These are phyloP conservation scores for Spondyliosoma cantharus DNA, from an alignment of 2,797 vertebrate genomes.

Conservation along the genomic window DNA sequence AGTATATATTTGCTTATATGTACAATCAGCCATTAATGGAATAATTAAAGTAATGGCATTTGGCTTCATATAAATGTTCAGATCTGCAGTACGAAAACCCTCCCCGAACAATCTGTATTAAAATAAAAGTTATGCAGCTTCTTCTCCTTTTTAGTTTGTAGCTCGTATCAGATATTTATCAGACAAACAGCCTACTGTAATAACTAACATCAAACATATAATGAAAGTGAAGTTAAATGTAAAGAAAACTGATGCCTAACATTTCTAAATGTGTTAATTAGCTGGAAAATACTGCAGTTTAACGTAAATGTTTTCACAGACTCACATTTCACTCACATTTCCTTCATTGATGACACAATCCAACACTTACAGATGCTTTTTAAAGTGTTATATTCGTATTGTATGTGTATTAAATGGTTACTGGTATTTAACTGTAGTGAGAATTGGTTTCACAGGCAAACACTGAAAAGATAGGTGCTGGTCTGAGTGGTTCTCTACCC, in stretches of 20 bases:
- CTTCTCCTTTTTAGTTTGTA: not conserved
- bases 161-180: not conserved
- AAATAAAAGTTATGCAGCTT: not conserved
- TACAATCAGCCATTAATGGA: slow-evolving; percentile 64
- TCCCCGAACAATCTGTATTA: not conserved
- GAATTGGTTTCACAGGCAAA: slow-evolving; percentile 36
- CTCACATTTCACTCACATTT: slow-evolving; percentile 21
- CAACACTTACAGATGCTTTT: slow-evolving; percentile 21
- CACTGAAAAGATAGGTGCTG: not conserved
- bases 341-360: slow-evolving; percentile 15
- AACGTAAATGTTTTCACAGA: slow-evolving; percentile 33
- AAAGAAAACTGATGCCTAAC: not conserved
- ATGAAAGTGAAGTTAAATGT: not conserved
- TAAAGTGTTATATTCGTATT: slow-evolving; percentile 27
- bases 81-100: not conserved
- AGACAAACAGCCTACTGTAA: not conserved
- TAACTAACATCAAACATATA: not conserved
- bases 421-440: slow-evolving; percentile 28
- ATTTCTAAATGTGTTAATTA: not conserved
- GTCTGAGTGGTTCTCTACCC: slow-evolving; percentile 61
- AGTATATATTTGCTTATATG: slow-evolving; percentile 63
- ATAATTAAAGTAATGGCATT: slow-evolving; percentile 13
- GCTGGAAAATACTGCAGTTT: slow-evolving; percentile 8
- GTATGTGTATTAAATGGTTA: slow-evolving; percentile 26
- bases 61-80: slow-evolving; percentile 13